Conservation (phyloP, 2,797 vertebrate species). For the Peromyscus melanophrys region DNA sequence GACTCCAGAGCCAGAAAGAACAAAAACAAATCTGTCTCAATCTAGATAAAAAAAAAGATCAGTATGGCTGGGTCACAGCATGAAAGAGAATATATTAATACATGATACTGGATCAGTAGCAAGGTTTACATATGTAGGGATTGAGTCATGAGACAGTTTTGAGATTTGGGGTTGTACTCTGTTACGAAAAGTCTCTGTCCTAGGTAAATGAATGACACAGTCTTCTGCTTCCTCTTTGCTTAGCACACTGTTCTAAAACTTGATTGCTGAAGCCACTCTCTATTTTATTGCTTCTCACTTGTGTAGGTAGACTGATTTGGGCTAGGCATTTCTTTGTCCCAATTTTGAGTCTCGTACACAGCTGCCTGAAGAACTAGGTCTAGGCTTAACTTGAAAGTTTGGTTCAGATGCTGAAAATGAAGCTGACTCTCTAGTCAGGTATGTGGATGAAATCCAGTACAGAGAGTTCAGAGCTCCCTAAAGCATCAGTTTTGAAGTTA, state of each 20-base stretch:
- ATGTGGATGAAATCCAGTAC: not conserved
- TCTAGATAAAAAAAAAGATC: not conserved
- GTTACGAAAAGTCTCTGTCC: not conserved
- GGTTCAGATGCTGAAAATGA: not conserved
- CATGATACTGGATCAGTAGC: not conserved
- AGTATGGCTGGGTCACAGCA: not conserved
- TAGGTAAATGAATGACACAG: not conserved
- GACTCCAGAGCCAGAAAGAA: not conserved
- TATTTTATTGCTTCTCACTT: not conserved
- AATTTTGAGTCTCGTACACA: not conserved
- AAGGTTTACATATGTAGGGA: not conserved
- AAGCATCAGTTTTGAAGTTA: not conserved
- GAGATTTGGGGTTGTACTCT: not conserved
- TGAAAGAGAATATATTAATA: not conserved
- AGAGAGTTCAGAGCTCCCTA: not conserved
- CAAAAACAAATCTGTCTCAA: not conserved
- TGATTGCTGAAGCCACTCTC: slow-evolving; percentile 5
- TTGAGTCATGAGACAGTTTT: not conserved
- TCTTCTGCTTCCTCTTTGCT: not conserved
- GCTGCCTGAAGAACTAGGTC: not conserved
- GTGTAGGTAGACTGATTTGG: slow-evolving; percentile 15
- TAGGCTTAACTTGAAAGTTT: not conserved
- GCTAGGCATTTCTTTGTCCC: not conserved
- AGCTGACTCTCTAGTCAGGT: not conserved
- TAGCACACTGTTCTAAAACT: slow-evolving; percentile 1